phyloP scores from a whole-genome alignment of 64 coral and sea anemone genomes.

The Montipora sp. region DNA sequence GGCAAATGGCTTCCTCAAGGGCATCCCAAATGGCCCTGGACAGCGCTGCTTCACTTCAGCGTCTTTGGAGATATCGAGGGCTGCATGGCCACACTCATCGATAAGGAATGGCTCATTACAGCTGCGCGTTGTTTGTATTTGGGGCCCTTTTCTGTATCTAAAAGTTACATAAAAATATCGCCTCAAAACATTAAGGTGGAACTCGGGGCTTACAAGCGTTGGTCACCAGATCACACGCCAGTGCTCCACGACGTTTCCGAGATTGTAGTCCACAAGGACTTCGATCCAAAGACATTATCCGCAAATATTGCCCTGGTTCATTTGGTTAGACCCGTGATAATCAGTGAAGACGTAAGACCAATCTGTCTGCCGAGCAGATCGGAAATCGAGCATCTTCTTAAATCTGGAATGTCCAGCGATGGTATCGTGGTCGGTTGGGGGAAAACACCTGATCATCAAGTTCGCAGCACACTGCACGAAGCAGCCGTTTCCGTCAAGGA shows the following conservation, averaged over 20 bases:
- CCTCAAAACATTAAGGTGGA: conserved; percentile 73
- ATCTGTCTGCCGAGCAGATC: conserved; percentile 79
- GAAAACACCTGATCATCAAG: conserved; percentile 42
- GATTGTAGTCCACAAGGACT: conserved; percentile 75
- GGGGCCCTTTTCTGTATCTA: background rate
- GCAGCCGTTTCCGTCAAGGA: conserved; percentile 54
- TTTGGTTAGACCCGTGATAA: conserved; percentile 63
- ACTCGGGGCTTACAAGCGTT: conserved; percentile 64
- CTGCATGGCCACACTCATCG: conserved; percentile 89
- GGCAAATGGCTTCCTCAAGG: conserved; percentile 66
- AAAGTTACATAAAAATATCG: background rate
- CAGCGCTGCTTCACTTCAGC: conserved; percentile 76
- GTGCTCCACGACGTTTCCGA: conserved; percentile 53
- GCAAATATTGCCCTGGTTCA: conserved; percentile 85
- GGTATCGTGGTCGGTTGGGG: conserved; percentile 88
- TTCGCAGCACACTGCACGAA: conserved; percentile 66
- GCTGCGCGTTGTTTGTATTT: conserved; percentile 70
- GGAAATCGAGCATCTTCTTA: conserved; percentile 45
- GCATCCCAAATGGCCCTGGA: conserved; percentile 80
- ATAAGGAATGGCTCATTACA: conserved; percentile 91
- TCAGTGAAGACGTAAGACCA: conserved; percentile 71
- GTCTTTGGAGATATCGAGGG: conserved; percentile 79
- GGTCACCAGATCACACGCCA: conserved; percentile 15
- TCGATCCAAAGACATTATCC: conserved; percentile 60
- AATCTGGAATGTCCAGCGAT: conserved; percentile 23